A percentile compares a stretch with the other conserved stretches of the same genome.
These are phyloP conservation scores for Mellilla xanthometata DNA, from an alignment of 2,888 invertebrate species.

Conservation along the genomic window DNA sequence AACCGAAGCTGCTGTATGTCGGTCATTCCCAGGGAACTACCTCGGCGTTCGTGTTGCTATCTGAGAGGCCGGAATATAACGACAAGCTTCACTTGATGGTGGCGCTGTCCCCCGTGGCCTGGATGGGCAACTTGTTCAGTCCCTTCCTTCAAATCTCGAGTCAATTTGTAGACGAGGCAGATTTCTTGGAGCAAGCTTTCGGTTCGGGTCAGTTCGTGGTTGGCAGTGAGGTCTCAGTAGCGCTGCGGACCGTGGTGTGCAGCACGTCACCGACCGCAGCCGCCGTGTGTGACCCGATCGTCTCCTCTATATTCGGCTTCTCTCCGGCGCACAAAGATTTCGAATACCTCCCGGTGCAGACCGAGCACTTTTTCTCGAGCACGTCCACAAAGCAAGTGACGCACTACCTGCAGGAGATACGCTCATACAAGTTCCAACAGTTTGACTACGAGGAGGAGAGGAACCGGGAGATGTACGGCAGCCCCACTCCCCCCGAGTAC, in stretches of 20 bases:
- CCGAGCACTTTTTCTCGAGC: not conserved
- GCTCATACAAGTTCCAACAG: not conserved
- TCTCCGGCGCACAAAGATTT: not conserved
- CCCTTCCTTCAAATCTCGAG: not conserved
- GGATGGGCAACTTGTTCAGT: not conserved
- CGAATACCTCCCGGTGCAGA: not conserved
- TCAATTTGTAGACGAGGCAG: not conserved
- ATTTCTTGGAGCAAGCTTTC: not conserved
- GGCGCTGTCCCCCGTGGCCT: not conserved
- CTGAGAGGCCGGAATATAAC: not conserved
- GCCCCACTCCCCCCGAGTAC: not conserved
- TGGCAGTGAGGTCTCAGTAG: not conserved
- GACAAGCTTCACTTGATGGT: not conserved
- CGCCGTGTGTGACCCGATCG: not conserved
- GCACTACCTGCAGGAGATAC: not conserved
- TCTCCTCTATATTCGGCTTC: not conserved
- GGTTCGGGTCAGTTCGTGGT: not conserved
- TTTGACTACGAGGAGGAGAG: not conserved
- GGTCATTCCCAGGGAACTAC: not conserved
- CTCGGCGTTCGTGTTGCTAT: not conserved
- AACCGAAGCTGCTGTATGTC: not conserved
- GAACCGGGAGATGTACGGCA: not conserved
- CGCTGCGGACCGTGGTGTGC: not conserved
- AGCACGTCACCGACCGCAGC: not conserved
- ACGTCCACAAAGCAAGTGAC: not conserved